Evolutionary conservation across 92 coral and sea anemone species (phyloP).

Genomic region (Actinernus sp.): DNA sequence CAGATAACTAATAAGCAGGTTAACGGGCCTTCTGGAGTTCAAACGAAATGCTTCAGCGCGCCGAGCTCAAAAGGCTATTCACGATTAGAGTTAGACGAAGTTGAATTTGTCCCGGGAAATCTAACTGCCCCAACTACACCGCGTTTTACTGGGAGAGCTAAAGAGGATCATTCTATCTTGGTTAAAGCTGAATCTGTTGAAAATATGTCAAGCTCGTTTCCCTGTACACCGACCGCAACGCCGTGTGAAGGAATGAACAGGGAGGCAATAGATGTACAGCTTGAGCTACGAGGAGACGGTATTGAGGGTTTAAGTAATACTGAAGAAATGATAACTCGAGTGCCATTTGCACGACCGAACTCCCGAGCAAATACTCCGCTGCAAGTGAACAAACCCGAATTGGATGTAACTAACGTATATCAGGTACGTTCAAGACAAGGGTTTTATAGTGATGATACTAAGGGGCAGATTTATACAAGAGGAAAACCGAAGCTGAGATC

Average conservation of each 20-base stretch:
- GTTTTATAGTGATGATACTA: too few species aligned
- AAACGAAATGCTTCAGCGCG: not conserved
- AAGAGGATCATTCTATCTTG: not conserved
- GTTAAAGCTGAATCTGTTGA: not conserved
- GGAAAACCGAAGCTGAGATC: not conserved
- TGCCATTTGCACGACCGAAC: conserved; percentile 9
- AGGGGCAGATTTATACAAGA: not conserved
- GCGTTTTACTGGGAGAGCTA: not conserved
- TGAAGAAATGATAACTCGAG: not conserved
- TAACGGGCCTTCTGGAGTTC: not conserved
- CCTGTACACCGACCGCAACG: not conserved
- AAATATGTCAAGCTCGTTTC: too few species aligned
- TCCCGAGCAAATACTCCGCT: conserved; percentile 2
- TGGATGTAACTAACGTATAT: not conserved
- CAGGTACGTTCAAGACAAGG: not conserved
- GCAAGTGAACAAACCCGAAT: not conserved
- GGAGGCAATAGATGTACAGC: not conserved
- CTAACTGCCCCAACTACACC: conserved; percentile 48
- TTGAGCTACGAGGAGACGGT: conserved; percentile 40
- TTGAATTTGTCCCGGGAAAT: conserved; percentile 5
- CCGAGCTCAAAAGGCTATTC: not conserved
- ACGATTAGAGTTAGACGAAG: not conserved
- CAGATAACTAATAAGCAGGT: not conserved
- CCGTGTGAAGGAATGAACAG: not conserved
- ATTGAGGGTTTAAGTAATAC: not conserved